These are phyloP conservation scores for Himantopus leucocephalus DNA, from an alignment of 2,113 vertebrate genomes.

Conservation along the genomic window DNA sequence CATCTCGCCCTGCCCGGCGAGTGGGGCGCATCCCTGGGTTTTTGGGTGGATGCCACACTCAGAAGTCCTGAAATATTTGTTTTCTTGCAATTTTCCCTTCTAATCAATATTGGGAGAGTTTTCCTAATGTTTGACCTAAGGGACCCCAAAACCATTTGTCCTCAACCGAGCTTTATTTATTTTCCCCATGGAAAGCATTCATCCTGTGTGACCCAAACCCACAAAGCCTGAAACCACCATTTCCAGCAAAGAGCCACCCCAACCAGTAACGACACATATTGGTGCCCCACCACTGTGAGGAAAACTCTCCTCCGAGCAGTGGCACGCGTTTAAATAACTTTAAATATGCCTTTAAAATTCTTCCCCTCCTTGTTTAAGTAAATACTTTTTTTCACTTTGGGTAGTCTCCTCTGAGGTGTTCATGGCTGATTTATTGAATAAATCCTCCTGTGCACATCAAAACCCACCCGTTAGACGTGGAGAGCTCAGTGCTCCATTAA, in stretches of 20 bases:
- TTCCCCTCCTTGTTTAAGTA: conserved; percentile 19
- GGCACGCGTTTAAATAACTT: neutral
- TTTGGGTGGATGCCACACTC: neutral
- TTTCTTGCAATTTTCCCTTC: neutral
- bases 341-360: neutral
- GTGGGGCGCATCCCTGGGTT: rapidly evolving
- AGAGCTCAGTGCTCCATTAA: neutral
- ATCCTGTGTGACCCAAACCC: neutral
- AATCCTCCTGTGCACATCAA: neutral
- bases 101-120: neutral
- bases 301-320: neutral
- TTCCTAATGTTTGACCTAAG: neutral
- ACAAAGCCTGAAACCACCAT: neutral
- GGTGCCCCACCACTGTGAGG: neutral
- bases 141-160: neutral
- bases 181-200: neutral
- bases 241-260: neutral
- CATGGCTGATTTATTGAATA: conserved; percentile 1
- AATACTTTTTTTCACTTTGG: conserved; percentile 4
- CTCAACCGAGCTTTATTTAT: neutral
- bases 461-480: neutral
- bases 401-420: neutral
- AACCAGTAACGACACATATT: neutral
- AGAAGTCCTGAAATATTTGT: neutral
- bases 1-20: neutral